Evolutionary conservation across 2,797 vertebrate species (phyloP), one percentile per base, ranked within the genome.

Genomic region (Taeniopygia guttata): DNA sequence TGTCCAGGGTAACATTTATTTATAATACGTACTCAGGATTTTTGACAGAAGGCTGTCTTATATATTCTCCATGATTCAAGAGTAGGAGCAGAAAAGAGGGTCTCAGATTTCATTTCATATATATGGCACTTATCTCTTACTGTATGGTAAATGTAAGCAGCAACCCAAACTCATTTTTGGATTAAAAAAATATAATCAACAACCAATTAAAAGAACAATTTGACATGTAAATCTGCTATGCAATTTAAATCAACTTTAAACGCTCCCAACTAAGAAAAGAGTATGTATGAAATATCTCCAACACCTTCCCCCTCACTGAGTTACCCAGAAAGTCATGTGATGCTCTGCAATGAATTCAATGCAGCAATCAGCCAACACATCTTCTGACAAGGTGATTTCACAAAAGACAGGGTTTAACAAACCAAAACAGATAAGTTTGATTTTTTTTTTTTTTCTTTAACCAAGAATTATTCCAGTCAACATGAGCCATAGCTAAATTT

Each of bases 1-100:
- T 88, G 43, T 89, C 95, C 78, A 85, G 89, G 78, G 77, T 81
- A 95, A 94, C 82, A 95, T 93, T 94, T 93, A 94, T 96, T 94
- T 96, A 90, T 82, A 86, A 62, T 25, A 34, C 79, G 83, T n/a
- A 77, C 49, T 86, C 45, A 49, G 62, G 43, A 59, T 93, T 82
- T 85, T 89, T 66, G 30, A n/a, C 64, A 95, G 90, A 87, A 32
- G 23, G 36, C 34, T 85, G 59, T 76, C 79, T 96, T 83, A 14
- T 36, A 52, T 13, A 6, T 30, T 12, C 23, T 78, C 27, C 20
- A 20, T 48, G 25, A 72, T 49, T 80, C 17, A 59, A 46, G 10
- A 32, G 22, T 15, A 49, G 45, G 9, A 32, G 20, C 25, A 82
- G 59, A 11, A 64, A 83, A 77, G 23, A 73, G 11, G 18, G 15